Percentiles rank a stretch among this genome's conserved stretches.
phyloP scores from a whole-genome alignment of 2,113 vertebrate species.

The Panthera leo region DNA sequence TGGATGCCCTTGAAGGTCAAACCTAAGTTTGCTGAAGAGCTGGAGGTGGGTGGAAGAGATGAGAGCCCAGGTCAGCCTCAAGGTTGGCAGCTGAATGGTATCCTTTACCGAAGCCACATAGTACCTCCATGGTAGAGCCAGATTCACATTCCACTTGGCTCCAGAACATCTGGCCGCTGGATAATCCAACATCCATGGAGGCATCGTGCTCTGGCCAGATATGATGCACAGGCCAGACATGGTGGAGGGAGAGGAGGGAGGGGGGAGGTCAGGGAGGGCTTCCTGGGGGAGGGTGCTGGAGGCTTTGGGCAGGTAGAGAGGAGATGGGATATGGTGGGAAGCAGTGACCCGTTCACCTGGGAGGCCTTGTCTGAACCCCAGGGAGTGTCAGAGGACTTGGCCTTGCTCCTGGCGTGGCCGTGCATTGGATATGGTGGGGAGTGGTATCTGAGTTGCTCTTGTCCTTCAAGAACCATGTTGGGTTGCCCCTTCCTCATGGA shows the following conservation, averaged over 20 bases:
- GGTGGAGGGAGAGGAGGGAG: not conserved
- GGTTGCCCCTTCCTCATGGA: not conserved
- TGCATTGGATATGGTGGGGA: not conserved
- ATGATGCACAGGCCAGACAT: not conserved
- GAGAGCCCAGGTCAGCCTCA: not conserved
- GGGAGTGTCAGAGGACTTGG: not conserved
- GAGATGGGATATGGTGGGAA: not conserved
- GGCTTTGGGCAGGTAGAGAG: not conserved
- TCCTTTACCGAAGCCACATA: not conserved
- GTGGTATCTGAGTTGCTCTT: not conserved
- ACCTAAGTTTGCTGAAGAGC: not conserved
- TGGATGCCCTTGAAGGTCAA: not conserved
- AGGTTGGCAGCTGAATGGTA: not conserved
- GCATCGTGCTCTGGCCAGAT: not conserved
- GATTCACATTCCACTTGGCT: not conserved
- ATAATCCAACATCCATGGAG: not conserved
- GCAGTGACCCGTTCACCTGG: not conserved
- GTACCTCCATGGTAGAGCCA: not conserved
- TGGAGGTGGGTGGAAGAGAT: too few species aligned
- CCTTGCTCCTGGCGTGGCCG: not conserved
- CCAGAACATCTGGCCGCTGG: not conserved
- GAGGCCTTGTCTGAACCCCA: not conserved
- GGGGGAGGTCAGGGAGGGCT: not conserved
- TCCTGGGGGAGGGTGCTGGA: not conserved
- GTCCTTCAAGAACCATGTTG: not conserved